A percentile compares a stretch with the other conserved stretches of the same genome.
phyloP scores from a whole-genome alignment of 2,113 vertebrate genomes.

The Noturus placidus region DNA sequence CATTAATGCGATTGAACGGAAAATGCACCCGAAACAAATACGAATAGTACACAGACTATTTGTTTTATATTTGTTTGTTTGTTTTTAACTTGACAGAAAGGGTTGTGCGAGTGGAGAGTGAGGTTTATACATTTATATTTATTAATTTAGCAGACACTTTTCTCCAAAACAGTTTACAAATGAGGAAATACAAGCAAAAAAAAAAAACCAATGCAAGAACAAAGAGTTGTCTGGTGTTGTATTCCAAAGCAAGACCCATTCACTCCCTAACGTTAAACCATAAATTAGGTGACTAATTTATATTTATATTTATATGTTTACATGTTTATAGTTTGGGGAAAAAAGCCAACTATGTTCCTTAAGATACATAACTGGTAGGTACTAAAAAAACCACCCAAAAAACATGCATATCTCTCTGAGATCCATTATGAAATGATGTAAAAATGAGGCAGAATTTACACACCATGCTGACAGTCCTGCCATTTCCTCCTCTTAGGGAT shows the following conservation, averaged over 20 bases:
- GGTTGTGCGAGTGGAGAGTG: not conserved
- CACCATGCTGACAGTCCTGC: not conserved
- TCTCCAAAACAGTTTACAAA: too few relatives aligned
- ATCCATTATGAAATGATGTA: not conserved
- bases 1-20: not conserved
- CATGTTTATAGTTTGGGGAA: not conserved
- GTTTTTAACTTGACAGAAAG: not conserved
- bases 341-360: not conserved
- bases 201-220: too few relatives aligned
- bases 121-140: not conserved
- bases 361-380: not conserved
- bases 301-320: not conserved
- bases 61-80: not conserved
- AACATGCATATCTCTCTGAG: not conserved
- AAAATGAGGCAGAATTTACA: not conserved
- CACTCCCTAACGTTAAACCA: too few relatives aligned
- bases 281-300: not conserved
- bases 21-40: not conserved
- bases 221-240: too few relatives aligned
- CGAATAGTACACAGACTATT: not conserved
- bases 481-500: not conserved
- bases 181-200: too few relatives aligned
- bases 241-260: too few relatives aligned
- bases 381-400: not conserved
- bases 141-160: too few relatives aligned